A percentile compares a stretch with the other conserved stretches of the same genome.
Conservation (phyloP, 2,113 vertebrate genomes). For the Limnothrissa miodon region DNA sequence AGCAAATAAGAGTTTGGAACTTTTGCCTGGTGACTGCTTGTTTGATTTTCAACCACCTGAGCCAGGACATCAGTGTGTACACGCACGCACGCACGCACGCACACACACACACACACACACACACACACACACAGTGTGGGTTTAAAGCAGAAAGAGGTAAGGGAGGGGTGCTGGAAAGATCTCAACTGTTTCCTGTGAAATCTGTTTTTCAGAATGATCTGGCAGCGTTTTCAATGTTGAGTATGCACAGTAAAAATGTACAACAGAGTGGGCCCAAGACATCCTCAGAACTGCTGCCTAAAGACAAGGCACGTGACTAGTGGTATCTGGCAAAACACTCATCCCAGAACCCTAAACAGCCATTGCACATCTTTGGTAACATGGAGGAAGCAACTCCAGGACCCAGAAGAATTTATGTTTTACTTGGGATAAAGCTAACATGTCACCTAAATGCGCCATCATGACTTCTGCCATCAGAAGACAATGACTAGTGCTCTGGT, state of each 20-base stretch:
- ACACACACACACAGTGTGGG: neutral
- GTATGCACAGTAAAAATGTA: neutral
- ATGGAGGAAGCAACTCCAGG: neutral
- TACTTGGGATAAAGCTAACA: neutral
- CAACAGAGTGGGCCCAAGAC: neutral
- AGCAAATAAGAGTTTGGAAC: neutral
- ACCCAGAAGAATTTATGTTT: neutral
- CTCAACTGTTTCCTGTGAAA: conserved; percentile 19
- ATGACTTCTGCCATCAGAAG: neutral
- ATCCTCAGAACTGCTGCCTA: neutral
- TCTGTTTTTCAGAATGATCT: conserved; percentile 4
- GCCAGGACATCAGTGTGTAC: neutral
- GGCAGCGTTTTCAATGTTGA: neutral
- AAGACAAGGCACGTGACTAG: neutral
- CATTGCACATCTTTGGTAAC: neutral
- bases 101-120: no score
- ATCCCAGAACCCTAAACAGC: neutral
- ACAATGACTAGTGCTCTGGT: no score
- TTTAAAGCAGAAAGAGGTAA: neutral
- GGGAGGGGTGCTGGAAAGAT: neutral
- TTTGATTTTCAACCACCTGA: neutral
- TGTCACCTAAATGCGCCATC: neutral
- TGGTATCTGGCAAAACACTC: neutral
- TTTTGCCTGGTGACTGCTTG: neutral
- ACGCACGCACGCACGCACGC: no score